Base-by-base conservation (phyloP, 2,113 vertebrate species). In the Amblyornis subalaris region DNA sequence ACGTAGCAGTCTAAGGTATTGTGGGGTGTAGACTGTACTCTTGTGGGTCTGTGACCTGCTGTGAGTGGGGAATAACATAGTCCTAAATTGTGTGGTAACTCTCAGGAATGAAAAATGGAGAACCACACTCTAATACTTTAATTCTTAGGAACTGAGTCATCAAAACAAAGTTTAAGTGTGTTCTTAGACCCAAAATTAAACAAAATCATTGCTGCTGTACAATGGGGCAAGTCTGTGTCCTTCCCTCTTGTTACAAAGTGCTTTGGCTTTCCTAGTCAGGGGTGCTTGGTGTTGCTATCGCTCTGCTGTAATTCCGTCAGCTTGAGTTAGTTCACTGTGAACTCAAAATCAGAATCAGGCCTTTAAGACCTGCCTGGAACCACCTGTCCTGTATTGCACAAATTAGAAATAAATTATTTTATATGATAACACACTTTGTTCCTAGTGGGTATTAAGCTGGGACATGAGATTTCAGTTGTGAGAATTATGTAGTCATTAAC, bases 1-100 rank as follows among this genome's bases (percentile, higher is more conserved):
- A 21, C 67, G 38, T n/a, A n/a, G 16, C 26, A 48, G 29, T 38
- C 31, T 77, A 10, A 83, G 40, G 23, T 31, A 19, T 6, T 31
- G 28, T 69, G 36, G 0, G 15, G 28, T 28, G 12, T 23, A 64
- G 36, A 7, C 5, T 74, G 21, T 0, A 1, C n/a, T 58, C 33
- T 1, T 25, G 44, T 1, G 2, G 15, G 10, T 48, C 31, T 88
- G 45, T 65, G 50, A 53, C 3, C 1, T 38, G 26, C 19, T 58
- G 15, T 23, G 40, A 31, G 22, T 9, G 26, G 28, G 40, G 31
- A 86, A 57, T n/a, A 15, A 28, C 12, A 6, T 5, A 23, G 8
- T 82, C 24, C 50, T 47, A 14, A 9, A 7, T 14, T 0, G 5
- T 26, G 15, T 18, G 28, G 33, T 12, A 51, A 18, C 12, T 25